Conservation (phyloP, 2,797 vertebrate species). For the Phylloscopus collybita region DNA sequence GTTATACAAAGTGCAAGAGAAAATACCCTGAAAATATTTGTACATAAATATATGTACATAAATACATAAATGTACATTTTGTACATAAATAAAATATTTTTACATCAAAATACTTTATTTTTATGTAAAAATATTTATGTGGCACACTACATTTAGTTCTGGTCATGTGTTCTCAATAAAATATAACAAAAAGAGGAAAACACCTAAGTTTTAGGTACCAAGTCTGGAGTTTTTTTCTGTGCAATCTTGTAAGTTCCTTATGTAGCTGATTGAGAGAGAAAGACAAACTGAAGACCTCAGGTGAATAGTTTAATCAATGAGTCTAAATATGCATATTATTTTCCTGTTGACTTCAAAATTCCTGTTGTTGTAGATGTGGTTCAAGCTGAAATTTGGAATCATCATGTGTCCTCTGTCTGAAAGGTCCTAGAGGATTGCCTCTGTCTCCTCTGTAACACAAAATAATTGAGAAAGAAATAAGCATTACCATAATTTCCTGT, state of each 20-base stretch:
- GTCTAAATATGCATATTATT: neutral
- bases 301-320: neutral
- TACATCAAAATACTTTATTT: neutral
- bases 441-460: neutral
- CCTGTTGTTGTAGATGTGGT: neutral
- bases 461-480: neutral
- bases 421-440: neutral
- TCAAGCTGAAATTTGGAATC: conserved; percentile 8
- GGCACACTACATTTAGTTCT: neutral
- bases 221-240: neutral
- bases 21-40: neutral
- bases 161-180: neutral
- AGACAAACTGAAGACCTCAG: neutral
- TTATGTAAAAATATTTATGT: neutral
- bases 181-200: neutral
- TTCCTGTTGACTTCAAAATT: neutral
- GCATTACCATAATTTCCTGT: neutral
- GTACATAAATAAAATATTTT: neutral
- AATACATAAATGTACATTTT: neutral
- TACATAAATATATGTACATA: neutral
- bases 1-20: neutral
- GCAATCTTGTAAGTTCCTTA: neutral
- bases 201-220: neutral
- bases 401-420: neutral
- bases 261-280: neutral